Conservation (phyloP, 2,113 vertebrate genomes). For the Pycnonotus jocosus region DNA sequence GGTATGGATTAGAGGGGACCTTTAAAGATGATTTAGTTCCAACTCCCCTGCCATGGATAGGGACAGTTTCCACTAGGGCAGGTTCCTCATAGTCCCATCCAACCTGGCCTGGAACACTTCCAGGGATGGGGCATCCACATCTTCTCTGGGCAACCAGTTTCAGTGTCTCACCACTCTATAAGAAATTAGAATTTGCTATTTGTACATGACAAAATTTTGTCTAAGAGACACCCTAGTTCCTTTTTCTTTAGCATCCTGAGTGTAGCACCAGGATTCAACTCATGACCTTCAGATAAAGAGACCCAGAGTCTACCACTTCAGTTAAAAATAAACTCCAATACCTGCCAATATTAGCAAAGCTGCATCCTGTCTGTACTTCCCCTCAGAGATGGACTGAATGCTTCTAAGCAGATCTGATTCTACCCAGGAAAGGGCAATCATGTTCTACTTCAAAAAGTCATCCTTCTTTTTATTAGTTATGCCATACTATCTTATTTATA, state of each 20-base stretch:
- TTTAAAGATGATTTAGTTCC: neutral
- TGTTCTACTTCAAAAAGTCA: neutral
- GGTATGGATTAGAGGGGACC: neutral
- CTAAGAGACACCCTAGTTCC: neutral
- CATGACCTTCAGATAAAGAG: neutral
- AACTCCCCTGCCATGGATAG: neutral
- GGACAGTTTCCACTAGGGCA: neutral
- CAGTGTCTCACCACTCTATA: neutral
- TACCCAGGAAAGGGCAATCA: neutral
- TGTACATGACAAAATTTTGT: neutral
- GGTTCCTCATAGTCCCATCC: neutral
- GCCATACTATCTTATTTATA: neutral
- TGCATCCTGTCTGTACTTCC: neutral
- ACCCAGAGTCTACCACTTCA: neutral
- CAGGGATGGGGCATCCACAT: neutral
- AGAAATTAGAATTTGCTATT: neutral
- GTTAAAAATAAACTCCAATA: neutral
- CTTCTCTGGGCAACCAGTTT: neutral
- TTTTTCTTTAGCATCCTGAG: neutral
- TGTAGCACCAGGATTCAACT: neutral
- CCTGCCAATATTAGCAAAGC: conserved; percentile 4
- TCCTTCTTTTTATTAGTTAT: neutral
- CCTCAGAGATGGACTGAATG: neutral
- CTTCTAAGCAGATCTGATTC: neutral
- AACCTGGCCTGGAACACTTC: neutral